Base-by-base conservation (phyloP, 64 coral and sea anemone genomes). In the Porites australiensis region DNA sequence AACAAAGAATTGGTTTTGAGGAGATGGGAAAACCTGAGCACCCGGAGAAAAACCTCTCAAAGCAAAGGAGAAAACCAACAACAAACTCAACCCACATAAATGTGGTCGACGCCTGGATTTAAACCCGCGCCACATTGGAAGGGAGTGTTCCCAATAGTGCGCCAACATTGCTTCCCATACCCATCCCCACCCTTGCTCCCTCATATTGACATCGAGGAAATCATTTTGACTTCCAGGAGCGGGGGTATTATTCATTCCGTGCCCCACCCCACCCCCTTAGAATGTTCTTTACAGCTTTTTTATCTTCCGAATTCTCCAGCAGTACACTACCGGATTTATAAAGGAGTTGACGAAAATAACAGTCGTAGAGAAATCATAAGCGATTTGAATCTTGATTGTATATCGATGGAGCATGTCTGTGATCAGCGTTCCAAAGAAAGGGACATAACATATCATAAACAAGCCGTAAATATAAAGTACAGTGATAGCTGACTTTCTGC, bases 281-380 rank as follows among this genome's bases (percentile, higher is more conserved):
- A 43, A 57, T 76, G 44, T 50, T 21, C 59, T 88, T 88, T 16
- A 87, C 68, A n/a, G 88, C 58, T 13, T 82, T 77, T 88, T 62
- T 10, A 95, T 77, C 7, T 95, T 75, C 49, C 64, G n/a, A 9
- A 95, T 87, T 37, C 93, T 76, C 73, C 73, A 76, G 47, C 13
- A 76, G 48, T 76, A 50, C 13, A 50, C 47, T 19, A 76, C 6
- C 14, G 64, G 49, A 71, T 86, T 86, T 27, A 55, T 6, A 16
- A 71, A 48, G 5, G 64, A 86, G 48, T 15, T 70, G 3, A 54
- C 27, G 27, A 13, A 86, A 86, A 37, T 47, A 71, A 48, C 9
- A 20, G 64, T 70, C 9, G 19, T n/a, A 22, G n/a, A 21, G 64
- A 71, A 70, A 48, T 53, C 64, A 21, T 71, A 20, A 50, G 5